These are phyloP conservation scores for Caenorhabditis uteleia DNA, from an alignment of 2,888 invertebrate species.

Conservation along the genomic window DNA sequence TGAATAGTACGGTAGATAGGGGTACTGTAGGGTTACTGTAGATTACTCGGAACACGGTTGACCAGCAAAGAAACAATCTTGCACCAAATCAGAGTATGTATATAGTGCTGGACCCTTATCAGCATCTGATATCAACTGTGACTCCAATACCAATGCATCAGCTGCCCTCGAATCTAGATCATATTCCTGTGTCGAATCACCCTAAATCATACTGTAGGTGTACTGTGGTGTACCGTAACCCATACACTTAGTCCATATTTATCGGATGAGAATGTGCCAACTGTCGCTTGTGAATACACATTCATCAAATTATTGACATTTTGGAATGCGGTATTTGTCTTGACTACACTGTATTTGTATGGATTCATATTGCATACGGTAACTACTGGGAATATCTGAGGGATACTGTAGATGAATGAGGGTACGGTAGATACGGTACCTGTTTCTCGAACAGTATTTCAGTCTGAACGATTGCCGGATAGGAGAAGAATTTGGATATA, in stretches of 20 bases:
- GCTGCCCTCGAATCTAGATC: slow-evolving; percentile 28
- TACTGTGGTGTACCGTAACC: background rate
- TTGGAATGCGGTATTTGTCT: slow-evolving; percentile 18
- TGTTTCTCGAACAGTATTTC: slow-evolving; percentile 45
- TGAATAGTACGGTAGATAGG: slow-evolving; percentile 1
- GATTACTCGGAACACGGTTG: slow-evolving; percentile 26
- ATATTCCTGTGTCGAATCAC: slow-evolving; percentile 21
- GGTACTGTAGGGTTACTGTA: background rate
- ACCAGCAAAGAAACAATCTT: slow-evolving; percentile 51
- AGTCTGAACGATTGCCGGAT: slow-evolving; percentile 43
- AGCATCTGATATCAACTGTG: slow-evolving; percentile 21
- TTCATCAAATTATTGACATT: slow-evolving; percentile 34
- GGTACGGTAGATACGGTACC: slow-evolving; percentile 9
- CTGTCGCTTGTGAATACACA: slow-evolving; percentile 20
- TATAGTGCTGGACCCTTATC: slow-evolving; percentile 34
- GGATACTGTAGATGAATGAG: background rate
- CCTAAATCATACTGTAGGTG: slow-evolving; percentile 8
- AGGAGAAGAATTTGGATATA: slow-evolving; percentile 45
- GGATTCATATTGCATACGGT: slow-evolving; percentile 58
- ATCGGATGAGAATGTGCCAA: slow-evolving; percentile 13
- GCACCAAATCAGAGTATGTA: slow-evolving; percentile 39
- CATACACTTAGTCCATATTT: slow-evolving; percentile 31
- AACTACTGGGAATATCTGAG: slow-evolving; percentile 49
- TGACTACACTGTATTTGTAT: slow-evolving; percentile 42
- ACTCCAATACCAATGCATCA: slow-evolving; percentile 36